Evolutionary conservation across 2,888 invertebrate species (phyloP).

Genomic region (Acleris literana): DNA sequence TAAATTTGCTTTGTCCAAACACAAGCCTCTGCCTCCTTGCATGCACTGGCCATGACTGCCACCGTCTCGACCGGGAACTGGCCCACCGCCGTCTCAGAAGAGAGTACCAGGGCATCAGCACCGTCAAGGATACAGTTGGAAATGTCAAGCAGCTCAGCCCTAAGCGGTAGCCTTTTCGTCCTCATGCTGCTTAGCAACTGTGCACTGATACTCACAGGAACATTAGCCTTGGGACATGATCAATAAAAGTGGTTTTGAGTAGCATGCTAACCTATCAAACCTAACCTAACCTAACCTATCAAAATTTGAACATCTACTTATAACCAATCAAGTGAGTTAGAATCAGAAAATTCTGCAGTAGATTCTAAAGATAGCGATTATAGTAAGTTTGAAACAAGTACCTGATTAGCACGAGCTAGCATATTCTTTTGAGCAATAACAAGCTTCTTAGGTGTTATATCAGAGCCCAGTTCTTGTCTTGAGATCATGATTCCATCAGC

Average conservation of each 20-base stretch:
- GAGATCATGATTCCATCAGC: constrained; percentile 88
- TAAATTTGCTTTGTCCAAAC: constrained; percentile 80
- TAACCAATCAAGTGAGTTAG: too few relatives aligned
- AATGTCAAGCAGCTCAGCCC: constrained; percentile 87
- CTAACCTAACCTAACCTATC: too few relatives aligned
- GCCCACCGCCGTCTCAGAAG: constrained; percentile 88
- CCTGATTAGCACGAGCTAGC: constrained; percentile 76
- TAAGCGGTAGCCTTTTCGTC: constrained; percentile 58
- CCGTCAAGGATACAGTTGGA: constrained; percentile 90
- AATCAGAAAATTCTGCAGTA: too few relatives aligned
- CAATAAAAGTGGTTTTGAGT: too few relatives aligned
- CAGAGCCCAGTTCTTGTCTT: constrained; percentile 80
- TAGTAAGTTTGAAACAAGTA: constrained; percentile 38
- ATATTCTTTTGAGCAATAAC: constrained; percentile 82
- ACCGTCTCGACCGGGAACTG: constrained; percentile 82
- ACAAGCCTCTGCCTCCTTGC: constrained; percentile 88
- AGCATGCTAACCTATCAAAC: too few relatives aligned
- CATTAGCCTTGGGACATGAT: constrained; percentile 55
- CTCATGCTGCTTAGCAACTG: constrained; percentile 70
- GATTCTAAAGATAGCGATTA: too few relatives aligned
- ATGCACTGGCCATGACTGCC: constrained; percentile 72
- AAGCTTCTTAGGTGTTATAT: constrained; percentile 76
- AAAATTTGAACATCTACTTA: not conserved
- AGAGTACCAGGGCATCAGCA: constrained; percentile 87
- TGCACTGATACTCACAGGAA: constrained; percentile 64